Evolutionary conservation across 1,140 invertebrate species (phyloP), one percentile per base, ranked within the genome.

Genomic region (Drosophila fuyamai): DNA sequence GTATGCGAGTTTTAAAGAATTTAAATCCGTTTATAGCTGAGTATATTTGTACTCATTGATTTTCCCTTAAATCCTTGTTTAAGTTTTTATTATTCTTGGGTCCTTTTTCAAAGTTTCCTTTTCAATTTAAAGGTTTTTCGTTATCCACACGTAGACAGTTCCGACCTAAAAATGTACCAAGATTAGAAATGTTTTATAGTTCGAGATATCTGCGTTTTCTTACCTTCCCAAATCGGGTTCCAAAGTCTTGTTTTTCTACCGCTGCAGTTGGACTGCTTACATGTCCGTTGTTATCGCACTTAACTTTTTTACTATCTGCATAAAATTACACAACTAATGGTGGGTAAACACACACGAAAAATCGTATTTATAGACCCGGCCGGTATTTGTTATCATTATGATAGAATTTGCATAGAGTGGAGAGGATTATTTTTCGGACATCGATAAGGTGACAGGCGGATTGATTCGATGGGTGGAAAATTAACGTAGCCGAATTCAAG

Each of bases 271-370:
- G 4, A 7, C n/a, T 23, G 44, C 16, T 43, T 27, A 53, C 48
- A 46, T 9, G 35, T n/a, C 7, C 32, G 14, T n/a, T 74, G 14
- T n/a, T 74, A 62, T 75, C 72, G 35, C 40, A 43, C 27, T 27
- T 47, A 50, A 73, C 50, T 23, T 27, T 56, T 62, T 59, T 58
- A 76, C 55, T 76, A 76, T 76, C 73, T 76, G 59, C 61, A 51
- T 67, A 67, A 76, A 76, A 76, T 76, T 67, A 76, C 72, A 76
- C 73, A 76, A 76, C 73, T 76, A 76, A 76, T 76, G 70, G 38
- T 29, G 44, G 29, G 44, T 23, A 63, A 48, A 63, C 35, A 71
- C 35, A 70, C 13, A 50, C 16, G 29, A 18, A 38, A 36, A 62
- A 62, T 58, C 23, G 40, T 74, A 62, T 74, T 60, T 73, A 74